phyloP scores from a whole-genome alignment of 2,888 invertebrate genomes.

The Autographa pulchrina region DNA sequence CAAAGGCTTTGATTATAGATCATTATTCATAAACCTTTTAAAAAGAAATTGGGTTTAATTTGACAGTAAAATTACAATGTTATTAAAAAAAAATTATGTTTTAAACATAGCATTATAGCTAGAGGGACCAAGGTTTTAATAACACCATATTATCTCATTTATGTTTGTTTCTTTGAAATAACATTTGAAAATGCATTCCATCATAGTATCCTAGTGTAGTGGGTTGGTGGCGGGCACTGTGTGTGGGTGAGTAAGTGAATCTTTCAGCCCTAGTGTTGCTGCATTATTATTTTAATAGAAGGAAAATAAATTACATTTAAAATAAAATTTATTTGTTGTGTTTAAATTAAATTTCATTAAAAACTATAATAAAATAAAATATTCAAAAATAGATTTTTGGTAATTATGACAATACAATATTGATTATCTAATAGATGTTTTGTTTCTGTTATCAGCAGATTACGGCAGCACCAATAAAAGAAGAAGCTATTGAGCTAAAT shows the following conservation, averaged over 20 bases:
- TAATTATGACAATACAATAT: background rate
- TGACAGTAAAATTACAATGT: no score
- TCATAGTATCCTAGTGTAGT: background rate
- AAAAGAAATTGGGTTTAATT: no score
- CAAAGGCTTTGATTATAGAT: no score
- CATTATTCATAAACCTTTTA: no score
- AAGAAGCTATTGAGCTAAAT: slow-evolving; percentile 16
- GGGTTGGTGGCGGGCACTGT: background rate
- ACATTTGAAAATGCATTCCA: background rate
- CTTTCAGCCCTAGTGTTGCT: background rate
- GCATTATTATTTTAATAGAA: background rate
- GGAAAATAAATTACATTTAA: background rate
- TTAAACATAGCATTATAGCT: background rate
- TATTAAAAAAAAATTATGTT: no score
- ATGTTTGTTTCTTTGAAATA: background rate
- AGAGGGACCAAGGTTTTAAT: background rate
- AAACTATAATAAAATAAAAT: no score
- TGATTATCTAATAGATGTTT: background rate
- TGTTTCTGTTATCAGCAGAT: background rate
- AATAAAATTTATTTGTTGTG: background rate
- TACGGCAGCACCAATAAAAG: slow-evolving; percentile 17
- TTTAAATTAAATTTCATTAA: no score
- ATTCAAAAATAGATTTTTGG: no score
- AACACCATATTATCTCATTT: background rate
- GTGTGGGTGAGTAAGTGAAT: background rate